phyloP scores from a whole-genome alignment of 2,113 vertebrate genomes.

The Tachysurus fulvidraco region DNA sequence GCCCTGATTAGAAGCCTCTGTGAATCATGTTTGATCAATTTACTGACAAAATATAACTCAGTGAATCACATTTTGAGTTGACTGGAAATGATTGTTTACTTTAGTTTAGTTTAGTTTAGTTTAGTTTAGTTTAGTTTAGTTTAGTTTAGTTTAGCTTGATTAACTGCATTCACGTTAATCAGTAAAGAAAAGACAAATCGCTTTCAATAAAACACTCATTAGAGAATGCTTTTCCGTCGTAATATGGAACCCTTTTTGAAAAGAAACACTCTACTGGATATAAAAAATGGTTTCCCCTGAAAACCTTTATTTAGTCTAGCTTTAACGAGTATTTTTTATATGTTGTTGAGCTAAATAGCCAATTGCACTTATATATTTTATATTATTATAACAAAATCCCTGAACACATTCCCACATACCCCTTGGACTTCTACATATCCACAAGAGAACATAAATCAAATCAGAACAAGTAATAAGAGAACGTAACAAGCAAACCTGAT shows the following conservation, averaged over 20 bases:
- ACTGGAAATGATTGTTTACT: neutral
- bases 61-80: neutral
- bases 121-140: neutral
- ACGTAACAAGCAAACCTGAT: constrained; percentile 59
- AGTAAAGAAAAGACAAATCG: neutral
- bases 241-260: neutral
- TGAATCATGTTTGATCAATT: constrained; percentile 13
- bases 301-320: neutral
- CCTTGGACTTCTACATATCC: too few relatives aligned
- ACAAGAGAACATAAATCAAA: neutral
- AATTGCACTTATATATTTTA: neutral
- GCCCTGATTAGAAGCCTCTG: neutral
- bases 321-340: neutral
- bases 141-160: neutral
- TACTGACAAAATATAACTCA: neutral
- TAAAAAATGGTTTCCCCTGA: neutral
- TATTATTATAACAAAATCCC: neutral
- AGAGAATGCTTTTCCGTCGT: neutral
- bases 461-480: too few relatives aligned
- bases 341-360: neutral
- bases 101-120: neutral
- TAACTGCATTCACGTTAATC: neutral
- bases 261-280: neutral
- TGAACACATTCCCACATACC: neutral
- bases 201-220: neutral